Percentiles rank a stretch among this genome's conserved stretches.
These are phyloP conservation scores for Bos javanicus DNA, from an alignment of 2,113 vertebrate genomes.

Conservation along the genomic window DNA sequence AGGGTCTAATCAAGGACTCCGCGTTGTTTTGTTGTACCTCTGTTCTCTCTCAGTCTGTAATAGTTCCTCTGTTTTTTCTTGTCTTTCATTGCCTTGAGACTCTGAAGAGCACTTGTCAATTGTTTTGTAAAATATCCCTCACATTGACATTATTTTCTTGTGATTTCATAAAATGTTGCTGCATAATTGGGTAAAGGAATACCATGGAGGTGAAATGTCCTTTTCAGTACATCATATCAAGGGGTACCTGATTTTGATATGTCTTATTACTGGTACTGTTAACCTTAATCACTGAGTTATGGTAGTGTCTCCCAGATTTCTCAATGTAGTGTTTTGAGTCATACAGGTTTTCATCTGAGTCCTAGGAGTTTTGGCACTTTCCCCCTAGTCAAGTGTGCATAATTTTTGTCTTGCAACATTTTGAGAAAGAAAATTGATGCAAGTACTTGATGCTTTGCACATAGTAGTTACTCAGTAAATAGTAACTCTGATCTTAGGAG, in stretches of 20 bases:
- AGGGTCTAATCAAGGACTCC: background rate
- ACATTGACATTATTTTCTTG: background rate
- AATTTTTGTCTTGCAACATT: background rate
- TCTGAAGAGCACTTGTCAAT: background rate
- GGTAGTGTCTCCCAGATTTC: background rate
- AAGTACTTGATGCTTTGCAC: background rate
- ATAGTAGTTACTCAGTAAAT: background rate
- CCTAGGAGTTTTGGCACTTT: background rate
- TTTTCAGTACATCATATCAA: background rate
- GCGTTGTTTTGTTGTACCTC: background rate
- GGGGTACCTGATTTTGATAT: background rate
- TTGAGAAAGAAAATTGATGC: background rate
- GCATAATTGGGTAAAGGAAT: background rate
- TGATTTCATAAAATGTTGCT: background rate
- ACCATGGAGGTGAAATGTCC: background rate
- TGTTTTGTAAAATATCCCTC: background rate
- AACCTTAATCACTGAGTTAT: background rate
- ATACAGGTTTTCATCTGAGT: background rate
- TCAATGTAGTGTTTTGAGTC: background rate
- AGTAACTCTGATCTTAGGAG: background rate
- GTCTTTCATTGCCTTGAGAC: background rate
- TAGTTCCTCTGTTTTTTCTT: background rate
- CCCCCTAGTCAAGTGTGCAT: background rate
- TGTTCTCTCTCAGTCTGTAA: background rate
- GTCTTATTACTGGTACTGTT: background rate